Evolutionary conservation across 2,797 vertebrate genomes (phyloP).

Genomic region (Megalops cyprinoides): DNA sequence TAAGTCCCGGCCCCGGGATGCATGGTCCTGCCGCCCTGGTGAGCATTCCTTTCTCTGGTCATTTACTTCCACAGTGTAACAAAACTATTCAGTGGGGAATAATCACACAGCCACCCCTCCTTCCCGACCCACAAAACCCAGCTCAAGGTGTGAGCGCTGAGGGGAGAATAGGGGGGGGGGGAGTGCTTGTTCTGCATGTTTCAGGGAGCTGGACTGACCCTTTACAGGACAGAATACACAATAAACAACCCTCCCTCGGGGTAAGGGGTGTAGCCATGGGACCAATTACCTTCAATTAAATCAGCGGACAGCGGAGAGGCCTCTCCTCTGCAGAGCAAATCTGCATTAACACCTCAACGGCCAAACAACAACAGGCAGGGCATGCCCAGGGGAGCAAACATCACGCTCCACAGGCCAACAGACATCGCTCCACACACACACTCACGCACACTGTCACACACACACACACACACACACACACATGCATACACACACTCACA

Average conservation of each 20-base stretch:
- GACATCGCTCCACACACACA: neutral
- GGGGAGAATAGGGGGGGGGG: constrained; percentile 34
- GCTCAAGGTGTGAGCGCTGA: constrained; percentile 30
- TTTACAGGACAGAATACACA: constrained; percentile 78
- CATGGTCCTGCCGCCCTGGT: constrained; percentile 70
- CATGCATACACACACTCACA: neutral
- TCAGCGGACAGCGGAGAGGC: constrained; percentile 62
- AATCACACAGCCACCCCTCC: constrained; percentile 60
- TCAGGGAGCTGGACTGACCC: constrained; percentile 78
- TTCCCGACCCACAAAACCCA: constrained; percentile 61
- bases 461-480: neutral
- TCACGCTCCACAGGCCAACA: neutral
- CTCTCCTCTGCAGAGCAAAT: constrained; percentile 75
- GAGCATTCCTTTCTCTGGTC: constrained; percentile 74
- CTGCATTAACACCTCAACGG: constrained; percentile 83
- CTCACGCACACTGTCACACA: neutral
- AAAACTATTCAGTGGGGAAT: constrained; percentile 75
- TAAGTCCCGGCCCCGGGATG: constrained; percentile 68
- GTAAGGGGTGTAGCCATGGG: constrained; percentile 80
- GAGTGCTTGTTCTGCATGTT: constrained; percentile 75
- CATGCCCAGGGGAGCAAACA: neutral
- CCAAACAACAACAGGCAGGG: constrained; percentile 62
- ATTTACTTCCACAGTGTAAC: constrained; percentile 78
- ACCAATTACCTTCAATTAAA: constrained; percentile 75
- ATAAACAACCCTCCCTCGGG: constrained; percentile 85